Base-by-base conservation (phyloP, 2,797 vertebrate genomes). In the Discoglossus pictus region DNA sequence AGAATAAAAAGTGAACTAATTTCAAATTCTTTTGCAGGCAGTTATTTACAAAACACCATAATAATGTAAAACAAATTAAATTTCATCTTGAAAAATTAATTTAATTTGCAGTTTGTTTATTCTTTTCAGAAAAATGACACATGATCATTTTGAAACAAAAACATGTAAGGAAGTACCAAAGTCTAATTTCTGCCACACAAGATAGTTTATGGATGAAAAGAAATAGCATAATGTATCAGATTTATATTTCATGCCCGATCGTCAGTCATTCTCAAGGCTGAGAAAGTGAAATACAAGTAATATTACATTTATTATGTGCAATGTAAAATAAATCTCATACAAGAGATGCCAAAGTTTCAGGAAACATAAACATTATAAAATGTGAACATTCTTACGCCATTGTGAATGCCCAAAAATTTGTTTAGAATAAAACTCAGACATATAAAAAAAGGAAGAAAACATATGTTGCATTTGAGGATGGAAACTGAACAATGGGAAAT, bases 21-120 rank as follows among this genome's bases (percentile, higher is more conserved):
- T 5, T 25, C 25, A 48, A 3, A 48, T 24, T 25, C 23, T n/a
- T 25, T 24, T 48, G 12, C 20, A 56, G 35, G 35, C 35, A 40
- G 53, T 24, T 56, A 48, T 56, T 39, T 56, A 56, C 35, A 39
- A 56, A 39, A 39, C 35, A 56, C 53, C 40, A 56, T 15, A 56
- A 39, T 40, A 39, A 56, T 56, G 36, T 48, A 48, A 48, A 48
- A 20, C 21, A 48, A 48, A 25, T 48, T 16, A 48, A 48, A 48
- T 48, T 48, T 48, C 12, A 25, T 48, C 46, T 24, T 48, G 10
- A 48, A 25, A 24, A 48, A 12, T 24, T 24, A 40, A 39, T 39
- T 56, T 38, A 39, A 39, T 40, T 56, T 39, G 35, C 18, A 40
- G 35, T 40, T 56, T 39, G 53, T 56, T 56, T 56, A 56, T 56